A percentile compares a stretch with the other conserved stretches of the same genome.
Evolutionary conservation across 2,888 invertebrate species (phyloP).

Genomic region (Lycophotia porphyrea): DNA sequence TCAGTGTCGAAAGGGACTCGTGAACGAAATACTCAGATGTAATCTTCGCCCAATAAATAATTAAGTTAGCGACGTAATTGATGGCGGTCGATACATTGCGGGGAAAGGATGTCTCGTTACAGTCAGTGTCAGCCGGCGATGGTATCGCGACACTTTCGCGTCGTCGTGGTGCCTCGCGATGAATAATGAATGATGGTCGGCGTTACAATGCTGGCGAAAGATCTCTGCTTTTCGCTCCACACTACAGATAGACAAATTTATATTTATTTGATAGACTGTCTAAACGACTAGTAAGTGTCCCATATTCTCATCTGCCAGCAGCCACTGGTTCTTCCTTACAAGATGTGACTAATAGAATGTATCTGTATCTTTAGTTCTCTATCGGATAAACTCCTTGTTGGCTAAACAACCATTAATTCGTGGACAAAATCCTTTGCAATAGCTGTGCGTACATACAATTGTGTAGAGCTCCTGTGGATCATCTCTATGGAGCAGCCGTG

Average conservation of each 20-base stretch:
- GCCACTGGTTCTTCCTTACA: not conserved
- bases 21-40: conserved; percentile 16
- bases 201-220: conserved; percentile 25
- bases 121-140: conserved; percentile 12
- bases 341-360: not conserved
- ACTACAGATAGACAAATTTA: not conserved
- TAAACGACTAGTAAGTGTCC: not conserved
- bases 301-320: not conserved
- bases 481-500: not conserved
- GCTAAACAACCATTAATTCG: not conserved
- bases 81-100: conserved; percentile 8
- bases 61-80: conserved; percentile 14
- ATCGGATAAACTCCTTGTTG: not conserved
- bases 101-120: conserved; percentile 8
- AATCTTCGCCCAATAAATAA: conserved; percentile 24
- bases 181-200: conserved; percentile 29
- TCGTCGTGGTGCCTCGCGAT: conserved; percentile 3
- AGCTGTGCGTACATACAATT: not conserved
- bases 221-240: conserved; percentile 5
- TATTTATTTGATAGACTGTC: not conserved
- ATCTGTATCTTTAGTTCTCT: not conserved
- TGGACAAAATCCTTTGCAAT: not conserved
- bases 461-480: not conserved
- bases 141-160: conserved; percentile 19
- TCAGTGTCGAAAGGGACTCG: not conserved